A percentile compares a stretch with the other conserved stretches of the same genome.
These are phyloP conservation scores for Eubasilissa splendida DNA, from an alignment of 2,888 invertebrate genomes.

Conservation along the genomic window DNA sequence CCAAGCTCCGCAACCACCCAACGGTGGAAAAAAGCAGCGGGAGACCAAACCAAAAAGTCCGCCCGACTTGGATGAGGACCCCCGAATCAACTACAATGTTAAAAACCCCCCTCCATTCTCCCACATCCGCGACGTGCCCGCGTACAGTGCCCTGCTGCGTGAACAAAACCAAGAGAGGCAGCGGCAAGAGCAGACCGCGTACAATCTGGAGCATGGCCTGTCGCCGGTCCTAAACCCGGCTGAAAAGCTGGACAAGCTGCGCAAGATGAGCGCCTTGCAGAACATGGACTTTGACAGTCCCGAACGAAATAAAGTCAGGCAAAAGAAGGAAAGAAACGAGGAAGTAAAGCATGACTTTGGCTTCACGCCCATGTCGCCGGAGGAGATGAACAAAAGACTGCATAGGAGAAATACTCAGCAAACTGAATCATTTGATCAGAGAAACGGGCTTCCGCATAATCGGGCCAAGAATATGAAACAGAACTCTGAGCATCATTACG, in stretches of 20 bases:
- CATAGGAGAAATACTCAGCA: slow-evolving; percentile 8
- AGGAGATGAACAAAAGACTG: slow-evolving; percentile 51
- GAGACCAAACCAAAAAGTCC: slow-evolving; percentile 59
- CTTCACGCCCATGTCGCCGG: slow-evolving; percentile 64
- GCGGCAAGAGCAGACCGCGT: slow-evolving; percentile 63
- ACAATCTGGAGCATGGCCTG: slow-evolving; percentile 66
- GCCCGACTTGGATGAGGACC: background rate
- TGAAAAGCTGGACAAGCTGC: slow-evolving; percentile 70
- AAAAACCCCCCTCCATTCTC: slow-evolving; percentile 56
- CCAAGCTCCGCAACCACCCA: slow-evolving; percentile 58
- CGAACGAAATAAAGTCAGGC: slow-evolving; percentile 41
- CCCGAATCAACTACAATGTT: background rate
- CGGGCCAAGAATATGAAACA: background rate
- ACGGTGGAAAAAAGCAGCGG: slow-evolving; percentile 53
- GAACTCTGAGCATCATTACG: slow-evolving; percentile 40
- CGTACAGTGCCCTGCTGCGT: slow-evolving; percentile 63
- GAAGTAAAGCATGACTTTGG: background rate
- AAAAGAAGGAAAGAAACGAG: background rate
- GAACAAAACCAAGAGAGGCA: slow-evolving; percentile 63
- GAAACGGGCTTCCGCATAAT: background rate
- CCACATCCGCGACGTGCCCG: slow-evolving; percentile 64
- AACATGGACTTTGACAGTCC: slow-evolving; percentile 62
- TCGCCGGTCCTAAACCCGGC: slow-evolving; percentile 67
- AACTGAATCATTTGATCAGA: background rate
- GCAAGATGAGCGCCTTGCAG: slow-evolving; percentile 67